phyloP scores from a whole-genome alignment of 2,888 invertebrate species.

The Cheilosia urbana region DNA sequence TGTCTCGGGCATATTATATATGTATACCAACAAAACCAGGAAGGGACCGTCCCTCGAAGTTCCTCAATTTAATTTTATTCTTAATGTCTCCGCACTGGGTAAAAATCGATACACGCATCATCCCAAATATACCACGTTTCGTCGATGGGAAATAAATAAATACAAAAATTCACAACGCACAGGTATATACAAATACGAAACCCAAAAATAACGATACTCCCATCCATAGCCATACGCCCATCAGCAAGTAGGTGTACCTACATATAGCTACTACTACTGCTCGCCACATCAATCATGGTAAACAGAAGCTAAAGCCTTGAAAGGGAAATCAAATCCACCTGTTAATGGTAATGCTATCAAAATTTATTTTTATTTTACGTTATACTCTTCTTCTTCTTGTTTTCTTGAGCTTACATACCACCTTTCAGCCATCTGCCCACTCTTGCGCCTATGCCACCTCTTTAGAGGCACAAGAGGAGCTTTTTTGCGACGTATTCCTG shows the following conservation, averaged over 20 bases:
- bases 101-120: constrained; percentile 60
- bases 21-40: not conserved
- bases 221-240: not conserved
- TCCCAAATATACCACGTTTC: constrained; percentile 10
- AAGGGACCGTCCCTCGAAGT: not conserved
- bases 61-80: not conserved
- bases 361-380: constrained; percentile 63
- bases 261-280: constrained; percentile 20
- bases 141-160: constrained; percentile 38
- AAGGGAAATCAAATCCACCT: constrained; percentile 68
- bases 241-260: not conserved
- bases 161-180: constrained; percentile 2
- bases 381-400: constrained; percentile 19
- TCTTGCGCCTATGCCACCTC: not conserved
- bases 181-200: constrained; percentile 11
- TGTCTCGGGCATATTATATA: constrained; percentile 18
- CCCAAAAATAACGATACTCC: constrained; percentile 15
- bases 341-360: constrained; percentile 67
- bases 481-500: constrained; percentile 22
- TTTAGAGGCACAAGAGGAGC: not conserved
- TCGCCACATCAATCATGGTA: constrained; percentile 62
- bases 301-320: constrained; percentile 60
- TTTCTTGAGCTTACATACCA: constrained; percentile 7
- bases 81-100: constrained; percentile 2
- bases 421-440: not conserved